Conservation (phyloP, 2,888 invertebrate species). For the Tetheella fluctuosa region DNA sequence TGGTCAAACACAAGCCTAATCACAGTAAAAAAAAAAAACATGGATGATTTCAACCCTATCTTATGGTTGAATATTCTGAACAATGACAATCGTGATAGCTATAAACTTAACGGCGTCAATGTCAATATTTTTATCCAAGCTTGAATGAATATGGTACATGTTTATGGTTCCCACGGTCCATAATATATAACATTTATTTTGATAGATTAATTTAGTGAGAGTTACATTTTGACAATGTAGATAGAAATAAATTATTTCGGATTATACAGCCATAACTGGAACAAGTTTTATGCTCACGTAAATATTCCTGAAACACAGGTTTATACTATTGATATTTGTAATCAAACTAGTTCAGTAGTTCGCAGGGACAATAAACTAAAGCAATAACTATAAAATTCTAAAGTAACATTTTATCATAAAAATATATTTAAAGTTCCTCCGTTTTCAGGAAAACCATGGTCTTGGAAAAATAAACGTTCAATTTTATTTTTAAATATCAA, state of each 20-base stretch:
- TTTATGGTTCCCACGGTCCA: not conserved
- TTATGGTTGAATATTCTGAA: not conserved
- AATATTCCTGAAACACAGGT: not conserved
- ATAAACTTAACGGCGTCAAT: not conserved
- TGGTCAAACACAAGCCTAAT: too few relatives aligned
- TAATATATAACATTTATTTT: not conserved
- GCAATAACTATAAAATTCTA: too few relatives aligned
- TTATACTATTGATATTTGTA: too few relatives aligned
- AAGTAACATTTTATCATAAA: too few relatives aligned
- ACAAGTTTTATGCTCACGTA: too few relatives aligned
- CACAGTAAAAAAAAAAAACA: too few relatives aligned
- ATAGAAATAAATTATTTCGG: not conserved
- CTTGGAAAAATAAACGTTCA: too few relatives aligned
- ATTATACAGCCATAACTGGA: too few relatives aligned
- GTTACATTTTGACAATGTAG: not conserved
- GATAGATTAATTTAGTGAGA: not conserved
- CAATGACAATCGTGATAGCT: not conserved
- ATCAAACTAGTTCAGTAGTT: too few relatives aligned
- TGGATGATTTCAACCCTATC: not conserved
- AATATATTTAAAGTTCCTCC: too few relatives aligned
- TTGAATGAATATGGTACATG: not conserved
- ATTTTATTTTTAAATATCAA: not conserved
- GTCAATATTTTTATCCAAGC: not conserved
- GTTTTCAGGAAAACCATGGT: not conserved
- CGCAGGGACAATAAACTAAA: too few relatives aligned